Conservation (phyloP, 2,888 invertebrate genomes). For the Lysandra coridon region DNA sequence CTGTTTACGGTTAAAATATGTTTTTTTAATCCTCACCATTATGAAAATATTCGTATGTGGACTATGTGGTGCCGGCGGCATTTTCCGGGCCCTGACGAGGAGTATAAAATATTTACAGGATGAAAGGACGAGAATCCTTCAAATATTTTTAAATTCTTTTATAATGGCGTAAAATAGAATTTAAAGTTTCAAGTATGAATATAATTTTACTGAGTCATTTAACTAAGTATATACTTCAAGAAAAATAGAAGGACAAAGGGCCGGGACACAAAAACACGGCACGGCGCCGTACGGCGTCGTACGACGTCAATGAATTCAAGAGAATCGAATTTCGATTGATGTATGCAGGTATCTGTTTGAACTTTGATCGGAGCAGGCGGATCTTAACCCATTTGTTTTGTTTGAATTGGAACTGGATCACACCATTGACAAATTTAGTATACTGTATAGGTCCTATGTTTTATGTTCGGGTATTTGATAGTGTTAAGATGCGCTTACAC, state of each 20-base stretch:
- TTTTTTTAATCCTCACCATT: not conserved
- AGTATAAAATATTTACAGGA: not conserved
- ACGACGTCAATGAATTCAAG: not conserved
- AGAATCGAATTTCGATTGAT: not conserved
- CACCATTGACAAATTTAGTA: not conserved
- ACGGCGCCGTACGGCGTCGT: too few relatives aligned
- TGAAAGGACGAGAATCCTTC: not conserved
- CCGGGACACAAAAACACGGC: too few relatives aligned
- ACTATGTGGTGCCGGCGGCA: not conserved
- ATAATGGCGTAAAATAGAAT: not conserved
- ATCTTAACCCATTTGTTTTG: not conserved
- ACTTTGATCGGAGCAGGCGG: not conserved
- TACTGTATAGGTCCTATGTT: not conserved
- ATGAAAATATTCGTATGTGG: slow-evolving; percentile 2
- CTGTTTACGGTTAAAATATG: not conserved
- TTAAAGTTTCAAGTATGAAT: not conserved
- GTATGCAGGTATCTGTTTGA: not conserved
- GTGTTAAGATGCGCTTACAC: too few relatives aligned
- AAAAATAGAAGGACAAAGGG: not conserved
- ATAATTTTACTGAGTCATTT: not conserved
- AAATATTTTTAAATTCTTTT: not conserved
- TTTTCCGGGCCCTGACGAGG: not conserved
- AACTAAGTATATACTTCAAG: not conserved
- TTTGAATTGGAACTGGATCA: not conserved
- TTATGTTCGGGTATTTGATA: too few relatives aligned